Evolutionary conservation across 2,113 vertebrate genomes (phyloP).

Genomic region (Machaerirhynchus nigripectus): DNA sequence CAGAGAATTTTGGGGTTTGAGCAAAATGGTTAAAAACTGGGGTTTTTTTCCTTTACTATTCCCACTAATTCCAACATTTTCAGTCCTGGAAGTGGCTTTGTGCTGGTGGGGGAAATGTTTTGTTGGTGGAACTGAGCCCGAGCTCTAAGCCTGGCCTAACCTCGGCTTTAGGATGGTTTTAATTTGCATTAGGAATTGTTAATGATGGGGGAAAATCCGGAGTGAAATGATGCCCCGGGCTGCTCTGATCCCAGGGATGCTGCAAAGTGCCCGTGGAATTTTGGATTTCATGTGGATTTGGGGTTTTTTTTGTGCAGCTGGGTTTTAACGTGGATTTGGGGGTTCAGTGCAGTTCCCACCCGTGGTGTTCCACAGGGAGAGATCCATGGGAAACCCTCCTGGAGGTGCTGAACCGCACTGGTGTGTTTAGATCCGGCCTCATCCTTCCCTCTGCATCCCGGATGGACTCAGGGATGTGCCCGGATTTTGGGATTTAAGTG

Average conservation of each 20-base stretch:
- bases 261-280: neutral
- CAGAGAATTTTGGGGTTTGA: neutral
- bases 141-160: neutral
- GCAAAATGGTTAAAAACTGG: neutral
- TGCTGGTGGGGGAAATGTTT: neutral
- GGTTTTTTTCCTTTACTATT: fast-evolving
- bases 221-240: neutral
- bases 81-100: neutral
- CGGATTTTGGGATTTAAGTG: fast-evolving
- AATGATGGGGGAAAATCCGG: fast-evolving
- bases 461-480: fast-evolving
- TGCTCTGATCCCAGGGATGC: neutral
- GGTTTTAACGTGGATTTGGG: neutral
- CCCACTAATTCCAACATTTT: neutral
- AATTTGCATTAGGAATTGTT: neutral
- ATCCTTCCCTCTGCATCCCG: neutral
- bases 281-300: neutral
- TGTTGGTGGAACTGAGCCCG: too few relatives aligned
- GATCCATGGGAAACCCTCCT: fast-evolving
- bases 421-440: neutral
- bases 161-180: neutral
- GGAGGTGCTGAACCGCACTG: fast-evolving
- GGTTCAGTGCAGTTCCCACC: fast-evolving
- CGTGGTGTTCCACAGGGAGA: neutral
- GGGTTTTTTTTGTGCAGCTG: neutral